Base-by-base conservation (phyloP, 2,113 vertebrate species). In the Castor canadensis region DNA sequence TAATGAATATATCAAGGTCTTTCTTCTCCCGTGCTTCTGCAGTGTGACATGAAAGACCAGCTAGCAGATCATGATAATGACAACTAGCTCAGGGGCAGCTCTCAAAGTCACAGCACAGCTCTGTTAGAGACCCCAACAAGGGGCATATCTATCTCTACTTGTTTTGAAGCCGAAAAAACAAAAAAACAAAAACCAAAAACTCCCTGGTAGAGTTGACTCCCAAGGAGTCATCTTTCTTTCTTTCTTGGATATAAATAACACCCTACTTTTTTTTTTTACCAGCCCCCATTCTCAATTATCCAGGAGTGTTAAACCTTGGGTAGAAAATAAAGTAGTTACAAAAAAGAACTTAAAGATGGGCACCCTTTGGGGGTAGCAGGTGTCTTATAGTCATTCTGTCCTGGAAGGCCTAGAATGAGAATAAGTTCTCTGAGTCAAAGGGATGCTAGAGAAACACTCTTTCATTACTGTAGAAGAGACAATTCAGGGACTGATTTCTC, bases 341-440 rank as follows among this genome's bases (percentile, higher is more conserved):
- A 54, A 52, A 76, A 54, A 76, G 47, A 84, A 83, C 40, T 81
- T n/a, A 47, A 72, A 77, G 58, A 49, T 1, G 7, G 52, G 89
- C 12, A 30, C n/a, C 35, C 35, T 67, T 83, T 54, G 22, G 2
- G 24, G 67, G 88, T n/a, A n/a, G n/a, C n/a, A n/a, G 67, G 43
- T 10, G 30, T 12, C 67, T 47, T 40, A 15, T 12, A 30, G 28
- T 72, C 75, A 95, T 83, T 13, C 71, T 81, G 80, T 30, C 43
- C 67, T 85, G 28, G 17, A 62, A 60, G 43, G 20, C 30, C 93
- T 93, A 9, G 45, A 76, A 69, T 9, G n/a, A 92, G 79, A 56
- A 93, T 49, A 89, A 66, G 30, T 16, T 76, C 28, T 89, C 87
- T 75, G 45, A 77, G 71, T 1, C 32, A 30, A 91, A 84, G 92